Evolutionary conservation across 2,888 invertebrate species (phyloP).

Genomic region (Callimorpha dominula): DNA sequence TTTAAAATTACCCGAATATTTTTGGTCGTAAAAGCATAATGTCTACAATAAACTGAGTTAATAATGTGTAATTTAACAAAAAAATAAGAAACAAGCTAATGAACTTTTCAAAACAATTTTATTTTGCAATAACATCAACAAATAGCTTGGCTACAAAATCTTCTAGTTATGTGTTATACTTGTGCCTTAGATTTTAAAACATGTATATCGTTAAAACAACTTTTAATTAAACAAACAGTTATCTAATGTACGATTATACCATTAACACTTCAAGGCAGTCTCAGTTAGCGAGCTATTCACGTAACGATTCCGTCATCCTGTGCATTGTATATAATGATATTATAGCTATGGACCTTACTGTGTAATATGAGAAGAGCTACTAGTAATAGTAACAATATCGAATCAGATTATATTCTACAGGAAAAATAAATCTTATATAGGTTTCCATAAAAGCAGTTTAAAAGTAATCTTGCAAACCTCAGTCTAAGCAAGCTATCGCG

Average conservation of each 20-base stretch:
- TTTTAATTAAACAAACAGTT: no score
- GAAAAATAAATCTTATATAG: background rate
- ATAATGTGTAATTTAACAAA: background rate
- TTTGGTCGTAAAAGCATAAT: constrained; percentile 26
- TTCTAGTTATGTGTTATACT: no score
- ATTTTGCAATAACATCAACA: background rate
- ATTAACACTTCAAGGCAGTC: no score
- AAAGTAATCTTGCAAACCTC: background rate
- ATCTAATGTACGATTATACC: no score
- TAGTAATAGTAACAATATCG: no score
- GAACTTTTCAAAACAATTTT: background rate
- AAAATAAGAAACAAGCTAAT: background rate
- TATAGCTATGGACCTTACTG: background rate
- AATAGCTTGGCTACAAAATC: no score
- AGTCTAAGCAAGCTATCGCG: background rate
- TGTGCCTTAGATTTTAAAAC: no score
- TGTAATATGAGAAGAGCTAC: background rate
- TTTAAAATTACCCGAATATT: constrained; percentile 39
- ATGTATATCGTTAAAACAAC: no score
- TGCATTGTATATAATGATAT: background rate
- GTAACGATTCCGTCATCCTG: background rate
- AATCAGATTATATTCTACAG: no score
- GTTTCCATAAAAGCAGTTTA: background rate
- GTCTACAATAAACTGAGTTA: constrained; percentile 19
- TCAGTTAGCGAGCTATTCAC: background rate